phyloP scores from a whole-genome alignment of 2,888 invertebrate genomes.

The Plagodis dolabraria region DNA sequence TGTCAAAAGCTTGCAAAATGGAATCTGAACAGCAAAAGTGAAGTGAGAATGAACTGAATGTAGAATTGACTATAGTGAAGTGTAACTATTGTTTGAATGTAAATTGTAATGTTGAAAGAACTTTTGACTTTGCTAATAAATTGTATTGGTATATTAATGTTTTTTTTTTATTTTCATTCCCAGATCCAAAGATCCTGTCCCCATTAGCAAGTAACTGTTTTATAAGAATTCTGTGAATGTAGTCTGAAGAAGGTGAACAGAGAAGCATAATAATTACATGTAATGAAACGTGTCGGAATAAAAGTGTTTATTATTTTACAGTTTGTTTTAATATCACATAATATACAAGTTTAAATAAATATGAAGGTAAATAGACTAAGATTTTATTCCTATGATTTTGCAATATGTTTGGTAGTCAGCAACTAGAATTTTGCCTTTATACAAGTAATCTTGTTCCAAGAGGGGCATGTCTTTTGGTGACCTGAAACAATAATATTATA shows the following conservation, averaged over 20 bases:
- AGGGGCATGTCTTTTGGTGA: constrained; percentile 59
- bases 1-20: constrained; percentile 81
- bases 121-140: constrained; percentile 65
- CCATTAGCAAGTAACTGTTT: constrained; percentile 46
- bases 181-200: constrained; percentile 77
- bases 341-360: not conserved
- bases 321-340: constrained; percentile 23
- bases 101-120: constrained; percentile 51
- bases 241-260: constrained; percentile 1
- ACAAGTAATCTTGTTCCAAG: constrained; percentile 67
- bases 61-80: constrained; percentile 61
- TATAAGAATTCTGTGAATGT: constrained; percentile 10
- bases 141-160: constrained; percentile 50
- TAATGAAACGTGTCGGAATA: constrained; percentile 11
- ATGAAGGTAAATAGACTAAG: not conserved
- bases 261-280: no score
- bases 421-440: constrained; percentile 74
- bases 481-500: constrained; percentile 63
- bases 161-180: constrained; percentile 64
- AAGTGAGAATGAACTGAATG: constrained; percentile 56
- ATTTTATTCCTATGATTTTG: constrained; percentile 64
- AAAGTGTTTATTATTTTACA: constrained; percentile 5
- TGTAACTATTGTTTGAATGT: constrained; percentile 56
- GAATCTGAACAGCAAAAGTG: constrained; percentile 71
- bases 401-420: constrained; percentile 78